phyloP scores from a whole-genome alignment of 2,888 invertebrate genomes.

The Onthophagus sagittarius region DNA sequence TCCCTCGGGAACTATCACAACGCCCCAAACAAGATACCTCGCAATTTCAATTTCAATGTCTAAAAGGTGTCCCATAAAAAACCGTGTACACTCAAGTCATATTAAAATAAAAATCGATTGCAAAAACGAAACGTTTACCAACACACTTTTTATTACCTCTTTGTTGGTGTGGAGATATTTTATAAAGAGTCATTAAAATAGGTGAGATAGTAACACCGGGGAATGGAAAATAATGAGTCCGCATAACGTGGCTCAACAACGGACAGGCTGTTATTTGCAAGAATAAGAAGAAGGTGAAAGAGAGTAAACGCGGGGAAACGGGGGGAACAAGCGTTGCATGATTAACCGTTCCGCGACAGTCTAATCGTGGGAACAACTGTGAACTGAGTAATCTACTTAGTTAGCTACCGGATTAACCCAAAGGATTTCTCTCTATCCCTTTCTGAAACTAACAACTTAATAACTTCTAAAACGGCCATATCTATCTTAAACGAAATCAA shows the following conservation, averaged over 20 bases:
- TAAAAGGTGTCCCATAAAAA: too few relatives aligned
- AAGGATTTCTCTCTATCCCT: not conserved
- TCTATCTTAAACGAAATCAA: too few relatives aligned
- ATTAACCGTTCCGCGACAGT: conserved; percentile 6
- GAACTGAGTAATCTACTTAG: conserved; percentile 10
- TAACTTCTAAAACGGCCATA: not conserved
- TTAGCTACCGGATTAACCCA: conserved; percentile 7
- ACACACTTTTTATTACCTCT: too few relatives aligned
- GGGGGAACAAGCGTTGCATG: not conserved
- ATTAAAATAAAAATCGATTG: too few relatives aligned
- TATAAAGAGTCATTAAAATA: not conserved
- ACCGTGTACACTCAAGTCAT: too few relatives aligned
- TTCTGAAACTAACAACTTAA: not conserved
- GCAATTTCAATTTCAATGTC: too few relatives aligned
- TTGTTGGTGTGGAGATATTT: too few relatives aligned
- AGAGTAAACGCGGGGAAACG: not conserved
- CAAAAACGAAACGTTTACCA: too few relatives aligned
- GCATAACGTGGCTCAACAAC: not conserved
- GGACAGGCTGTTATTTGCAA: not conserved
- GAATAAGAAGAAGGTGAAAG: not conserved
- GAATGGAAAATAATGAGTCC: not conserved
- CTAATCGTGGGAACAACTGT: conserved; percentile 9
- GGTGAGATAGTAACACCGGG: not conserved
- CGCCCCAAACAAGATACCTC: too few relatives aligned
- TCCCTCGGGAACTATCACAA: too few relatives aligned